Conservation (phyloP, 2,113 vertebrate species). For the Phodopus roborovskii region DNA sequence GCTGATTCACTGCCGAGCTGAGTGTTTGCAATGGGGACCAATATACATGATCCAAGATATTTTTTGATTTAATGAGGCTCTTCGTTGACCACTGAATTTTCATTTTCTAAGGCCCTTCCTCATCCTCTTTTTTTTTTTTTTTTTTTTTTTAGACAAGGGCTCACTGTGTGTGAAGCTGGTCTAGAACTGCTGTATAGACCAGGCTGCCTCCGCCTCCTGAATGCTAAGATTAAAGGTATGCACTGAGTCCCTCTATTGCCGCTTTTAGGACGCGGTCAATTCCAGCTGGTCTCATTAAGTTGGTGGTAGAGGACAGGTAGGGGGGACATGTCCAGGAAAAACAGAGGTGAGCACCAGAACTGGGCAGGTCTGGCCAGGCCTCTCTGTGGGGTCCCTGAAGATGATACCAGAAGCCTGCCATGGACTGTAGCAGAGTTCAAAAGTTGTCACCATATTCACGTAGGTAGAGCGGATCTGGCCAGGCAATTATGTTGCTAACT, state of each 20-base stretch:
- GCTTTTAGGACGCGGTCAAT: neutral
- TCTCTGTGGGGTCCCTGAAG: neutral
- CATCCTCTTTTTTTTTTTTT: neutral
- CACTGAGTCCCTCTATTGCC: neutral
- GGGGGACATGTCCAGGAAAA: neutral
- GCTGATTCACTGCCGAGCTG: neutral
- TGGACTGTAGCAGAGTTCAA: rapidly evolving
- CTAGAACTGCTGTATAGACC: neutral
- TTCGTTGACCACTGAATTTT: neutral
- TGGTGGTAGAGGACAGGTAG: neutral
- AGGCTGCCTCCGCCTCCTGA: neutral
- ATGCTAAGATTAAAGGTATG: too few relatives aligned
- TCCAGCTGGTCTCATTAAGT: neutral
- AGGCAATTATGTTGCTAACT: neutral
- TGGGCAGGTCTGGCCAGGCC: neutral
- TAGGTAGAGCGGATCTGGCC: neutral
- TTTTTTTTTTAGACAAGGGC: neutral
- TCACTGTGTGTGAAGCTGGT: neutral
- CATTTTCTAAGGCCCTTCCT: neutral
- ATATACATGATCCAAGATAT: neutral
- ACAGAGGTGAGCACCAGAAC: neutral
- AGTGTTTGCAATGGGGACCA: neutral
- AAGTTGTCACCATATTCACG: neutral
- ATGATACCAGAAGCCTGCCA: neutral
- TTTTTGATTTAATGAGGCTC: neutral